A percentile compares a stretch with the other conserved stretches of the same genome.
Evolutionary conservation across 2,797 vertebrate genomes (phyloP).

Genomic region (Fistularia tabacaria): DNA sequence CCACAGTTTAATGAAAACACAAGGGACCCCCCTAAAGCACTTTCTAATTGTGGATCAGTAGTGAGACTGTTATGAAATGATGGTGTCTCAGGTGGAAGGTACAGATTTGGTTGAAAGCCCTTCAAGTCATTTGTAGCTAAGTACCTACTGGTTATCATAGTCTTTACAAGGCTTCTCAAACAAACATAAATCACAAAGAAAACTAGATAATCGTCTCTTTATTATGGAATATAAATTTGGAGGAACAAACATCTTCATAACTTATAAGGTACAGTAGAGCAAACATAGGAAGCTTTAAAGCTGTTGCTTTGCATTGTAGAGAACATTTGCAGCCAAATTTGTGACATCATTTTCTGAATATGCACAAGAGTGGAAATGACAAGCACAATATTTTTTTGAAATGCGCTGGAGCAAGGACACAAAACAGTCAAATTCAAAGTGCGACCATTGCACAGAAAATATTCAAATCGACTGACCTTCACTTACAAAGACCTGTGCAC

Average conservation of each 20-base stretch:
- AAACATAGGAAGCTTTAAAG: slow-evolving; percentile 46
- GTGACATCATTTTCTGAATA: slow-evolving; percentile 66
- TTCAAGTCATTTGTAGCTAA: not conserved
- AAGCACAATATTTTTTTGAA: slow-evolving; percentile 4
- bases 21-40: slow-evolving; percentile 47
- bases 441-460: not conserved
- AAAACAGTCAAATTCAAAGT: slow-evolving; percentile 12
- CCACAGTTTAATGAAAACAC: slow-evolving; percentile 62
- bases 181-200: slow-evolving; percentile 11
- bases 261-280: slow-evolving; percentile 51
- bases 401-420: slow-evolving; percentile 14
- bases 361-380: slow-evolving; percentile 37
- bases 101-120: slow-evolving; percentile 1
- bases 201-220: slow-evolving; percentile 59
- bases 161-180: not conserved
- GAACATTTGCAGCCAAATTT: slow-evolving; percentile 59
- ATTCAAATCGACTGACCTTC: slow-evolving; percentile 28
- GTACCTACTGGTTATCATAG: too few relatives aligned
- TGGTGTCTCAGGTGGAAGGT: slow-evolving; percentile 4
- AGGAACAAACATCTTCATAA: slow-evolving; percentile 39
- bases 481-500: slow-evolving; percentile 39
- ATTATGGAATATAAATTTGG: slow-evolving; percentile 67
- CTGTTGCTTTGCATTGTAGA: slow-evolving; percentile 33
- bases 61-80: slow-evolving; percentile 28
- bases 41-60: slow-evolving; percentile 52